Percentiles rank a stretch among this genome's conserved stretches.
phyloP scores from a whole-genome alignment of 2,113 vertebrate genomes.

The Austrofundulus limnaeus region DNA sequence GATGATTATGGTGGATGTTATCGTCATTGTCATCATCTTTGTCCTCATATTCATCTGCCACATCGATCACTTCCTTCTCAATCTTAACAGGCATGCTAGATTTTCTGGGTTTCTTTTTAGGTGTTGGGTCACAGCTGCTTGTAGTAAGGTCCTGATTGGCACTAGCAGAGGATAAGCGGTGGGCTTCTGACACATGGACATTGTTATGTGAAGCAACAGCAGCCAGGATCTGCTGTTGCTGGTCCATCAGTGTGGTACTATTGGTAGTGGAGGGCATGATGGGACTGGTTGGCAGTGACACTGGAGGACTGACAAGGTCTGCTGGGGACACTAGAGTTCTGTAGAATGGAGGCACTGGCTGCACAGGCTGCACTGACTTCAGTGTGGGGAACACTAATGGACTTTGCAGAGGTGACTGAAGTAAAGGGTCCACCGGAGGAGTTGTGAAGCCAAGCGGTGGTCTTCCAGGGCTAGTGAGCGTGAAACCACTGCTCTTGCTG shows the following conservation, averaged over 20 bases:
- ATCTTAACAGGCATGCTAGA: slow-evolving; percentile 99
- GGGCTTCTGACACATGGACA: slow-evolving; percentile 82
- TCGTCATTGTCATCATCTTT: slow-evolving; percentile 93
- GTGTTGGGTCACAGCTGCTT: slow-evolving; percentile 85
- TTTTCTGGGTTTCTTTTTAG: slow-evolving; percentile 98
- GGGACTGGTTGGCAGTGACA: slow-evolving; percentile 94
- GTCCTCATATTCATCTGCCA: slow-evolving; percentile 94
- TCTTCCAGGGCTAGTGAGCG: slow-evolving; percentile 93
- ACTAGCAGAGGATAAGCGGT: slow-evolving; percentile 76
- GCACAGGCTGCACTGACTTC: slow-evolving; percentile 97
- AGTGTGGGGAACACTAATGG: slow-evolving; percentile 93
- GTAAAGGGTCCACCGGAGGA: slow-evolving; percentile 90
- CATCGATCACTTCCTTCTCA: slow-evolving; percentile 96
- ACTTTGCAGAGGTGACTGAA: slow-evolving; percentile 92
- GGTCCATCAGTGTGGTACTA: slow-evolving; percentile 78
- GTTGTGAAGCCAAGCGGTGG: slow-evolving; percentile 95
- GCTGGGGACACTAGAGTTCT: slow-evolving; percentile 92
- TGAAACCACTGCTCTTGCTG: slow-evolving; percentile 87
- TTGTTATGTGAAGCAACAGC: slow-evolving; percentile 76
- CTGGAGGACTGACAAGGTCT: slow-evolving; percentile 93
- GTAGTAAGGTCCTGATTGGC: slow-evolving; percentile 80
- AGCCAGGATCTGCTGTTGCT: slow-evolving; percentile 82
- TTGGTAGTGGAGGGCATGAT: slow-evolving; percentile 88
- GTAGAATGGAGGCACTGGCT: slow-evolving; percentile 98
- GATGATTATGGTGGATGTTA: slow-evolving; percentile 69